Conservation (phyloP, 2,113 vertebrate species). For the Petroica traversi region DNA sequence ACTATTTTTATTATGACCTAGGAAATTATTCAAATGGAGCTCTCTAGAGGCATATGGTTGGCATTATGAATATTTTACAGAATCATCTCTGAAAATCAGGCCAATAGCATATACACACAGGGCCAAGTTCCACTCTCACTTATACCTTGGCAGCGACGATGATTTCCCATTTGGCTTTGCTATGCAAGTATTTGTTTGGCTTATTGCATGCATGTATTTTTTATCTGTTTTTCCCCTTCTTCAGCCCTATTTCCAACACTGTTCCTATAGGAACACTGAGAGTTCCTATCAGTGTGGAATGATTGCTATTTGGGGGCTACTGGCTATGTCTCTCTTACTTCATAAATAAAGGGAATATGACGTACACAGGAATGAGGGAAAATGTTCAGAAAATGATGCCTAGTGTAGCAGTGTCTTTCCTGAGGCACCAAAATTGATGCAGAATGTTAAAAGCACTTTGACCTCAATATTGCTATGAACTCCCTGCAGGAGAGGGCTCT, state of each 20-base stretch:
- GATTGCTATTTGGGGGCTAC: neutral
- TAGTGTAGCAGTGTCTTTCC: neutral
- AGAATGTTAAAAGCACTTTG: slow-evolving; percentile 7
- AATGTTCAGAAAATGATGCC: neutral
- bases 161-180: slow-evolving; percentile 48
- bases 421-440: neutral
- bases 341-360: neutral
- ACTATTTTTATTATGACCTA: slow-evolving; percentile 57
- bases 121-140: slow-evolving; percentile 33
- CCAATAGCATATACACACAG: slow-evolving; percentile 24
- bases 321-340: neutral
- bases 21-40: slow-evolving; percentile 52
- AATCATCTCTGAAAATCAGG: slow-evolving; percentile 61
- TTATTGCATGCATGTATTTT: neutral
- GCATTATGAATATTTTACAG: slow-evolving; percentile 71
- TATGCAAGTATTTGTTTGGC: slow-evolving; percentile 31
- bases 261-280: neutral
- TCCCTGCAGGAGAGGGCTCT: neutral
- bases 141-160: slow-evolving; percentile 17
- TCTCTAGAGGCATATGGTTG: slow-evolving; percentile 39
- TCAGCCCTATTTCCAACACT: neutral
- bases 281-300: neutral
- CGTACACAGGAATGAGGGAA: neutral
- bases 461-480: neutral
- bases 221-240: neutral